A percentile compares a stretch with the other conserved stretches of the same genome.
Conservation (phyloP, 1,140 invertebrate genomes). For the Schlechtendalia chinensis region DNA sequence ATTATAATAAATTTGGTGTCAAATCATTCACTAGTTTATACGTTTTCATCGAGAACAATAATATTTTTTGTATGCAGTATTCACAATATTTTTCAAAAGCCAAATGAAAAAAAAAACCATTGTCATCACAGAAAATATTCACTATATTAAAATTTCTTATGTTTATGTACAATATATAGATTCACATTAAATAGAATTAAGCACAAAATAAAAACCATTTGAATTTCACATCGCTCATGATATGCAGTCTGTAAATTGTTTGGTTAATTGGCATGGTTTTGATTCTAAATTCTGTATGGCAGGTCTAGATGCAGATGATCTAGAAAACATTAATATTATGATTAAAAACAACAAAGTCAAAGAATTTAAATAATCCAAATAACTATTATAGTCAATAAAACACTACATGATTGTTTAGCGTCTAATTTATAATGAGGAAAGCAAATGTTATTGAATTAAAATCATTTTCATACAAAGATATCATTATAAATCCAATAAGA, state of each 20-base stretch:
- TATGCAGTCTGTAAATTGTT: constrained; percentile 30
- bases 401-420: too few species aligned
- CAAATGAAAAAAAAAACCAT: constrained; percentile 1
- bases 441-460: too few species aligned
- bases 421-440: too few species aligned
- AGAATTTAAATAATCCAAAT: too few species aligned
- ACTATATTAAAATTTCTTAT: constrained; percentile 24
- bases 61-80: background rate
- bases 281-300: background rate
- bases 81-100: background rate
- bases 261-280: constrained; percentile 18
- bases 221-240: constrained; percentile 21
- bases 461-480: too few species aligned
- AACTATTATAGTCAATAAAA: too few species aligned
- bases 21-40: background rate
- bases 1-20: background rate
- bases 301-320: background rate
- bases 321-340: background rate
- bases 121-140: constrained; percentile 25
- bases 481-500: too few species aligned
- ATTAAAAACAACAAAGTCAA: too few species aligned
- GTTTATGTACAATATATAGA: constrained; percentile 33
- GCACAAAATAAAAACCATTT: constrained; percentile 9
- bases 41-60: background rate
- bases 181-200: constrained; percentile 35